Conservation (phyloP, 2,888 invertebrate genomes). For the Amphipoea oculea region DNA sequence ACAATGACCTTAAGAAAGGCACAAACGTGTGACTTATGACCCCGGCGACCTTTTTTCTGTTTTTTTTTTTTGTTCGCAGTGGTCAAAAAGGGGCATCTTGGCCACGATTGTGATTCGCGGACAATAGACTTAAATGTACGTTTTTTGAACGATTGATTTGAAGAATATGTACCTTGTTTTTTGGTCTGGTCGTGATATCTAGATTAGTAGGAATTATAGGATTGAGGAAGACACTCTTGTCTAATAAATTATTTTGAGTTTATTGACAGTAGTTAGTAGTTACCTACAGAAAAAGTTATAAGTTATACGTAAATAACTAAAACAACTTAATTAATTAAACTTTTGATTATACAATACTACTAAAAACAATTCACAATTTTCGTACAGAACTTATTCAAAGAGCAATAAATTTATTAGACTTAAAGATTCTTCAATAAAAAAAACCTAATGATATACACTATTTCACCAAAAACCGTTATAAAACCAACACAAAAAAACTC, state of each 20-base stretch:
- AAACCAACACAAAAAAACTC: conserved; percentile 77
- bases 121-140: conserved; percentile 76
- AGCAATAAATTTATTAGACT: conserved; percentile 5
- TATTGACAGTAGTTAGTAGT: too few species aligned
- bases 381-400: neutral
- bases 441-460: conserved; percentile 66
- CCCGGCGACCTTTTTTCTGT: conserved; percentile 73
- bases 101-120: conserved; percentile 76
- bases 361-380: fast-evolving
- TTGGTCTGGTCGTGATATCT: conserved; percentile 52
- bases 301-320: neutral
- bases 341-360: neutral
- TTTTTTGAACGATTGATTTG: conserved; percentile 53
- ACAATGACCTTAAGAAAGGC: conserved; percentile 72
- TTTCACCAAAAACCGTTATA: conserved; percentile 82
- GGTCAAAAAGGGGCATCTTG: conserved; percentile 82
- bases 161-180: conserved; percentile 41
- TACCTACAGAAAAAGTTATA: too few species aligned
- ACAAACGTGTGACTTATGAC: conserved; percentile 81
- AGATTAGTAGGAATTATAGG: conserved; percentile 40
- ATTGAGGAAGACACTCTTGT: conserved; percentile 29
- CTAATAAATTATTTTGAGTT: too few species aligned
- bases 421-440: conserved; percentile 43
- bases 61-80: conserved; percentile 72
- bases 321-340: neutral